phyloP scores from a whole-genome alignment of 2,113 vertebrate species.

The Dromaius novaehollandiae region DNA sequence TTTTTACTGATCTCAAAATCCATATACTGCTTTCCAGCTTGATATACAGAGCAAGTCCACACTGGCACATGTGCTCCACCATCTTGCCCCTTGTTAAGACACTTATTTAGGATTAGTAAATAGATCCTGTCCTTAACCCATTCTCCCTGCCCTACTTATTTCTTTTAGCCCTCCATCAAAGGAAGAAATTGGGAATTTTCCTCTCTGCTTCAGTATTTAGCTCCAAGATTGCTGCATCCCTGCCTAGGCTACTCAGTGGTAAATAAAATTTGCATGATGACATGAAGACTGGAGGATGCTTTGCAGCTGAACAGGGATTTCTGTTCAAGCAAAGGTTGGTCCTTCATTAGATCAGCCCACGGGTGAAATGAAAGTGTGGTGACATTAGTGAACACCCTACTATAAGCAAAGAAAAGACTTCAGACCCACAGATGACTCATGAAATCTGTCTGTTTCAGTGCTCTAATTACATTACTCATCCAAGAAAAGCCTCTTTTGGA shows the following conservation, averaged over 20 bases:
- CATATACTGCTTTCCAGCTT: neutral
- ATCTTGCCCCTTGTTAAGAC: neutral
- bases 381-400: conserved; percentile 47
- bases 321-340: conserved; percentile 10
- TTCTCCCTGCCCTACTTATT: neutral
- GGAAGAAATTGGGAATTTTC: neutral
- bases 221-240: neutral
- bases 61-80: neutral
- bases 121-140: neutral
- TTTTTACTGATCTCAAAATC: neutral
- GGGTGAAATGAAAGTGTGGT: conserved; percentile 27
- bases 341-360: conserved; percentile 36
- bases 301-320: neutral
- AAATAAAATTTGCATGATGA: neutral
- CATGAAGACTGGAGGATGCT: neutral
- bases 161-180: neutral
- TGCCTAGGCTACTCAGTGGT: neutral
- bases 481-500: conserved; percentile 56
- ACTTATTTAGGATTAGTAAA: neutral
- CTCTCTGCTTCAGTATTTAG: neutral
- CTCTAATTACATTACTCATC: conserved; percentile 68
- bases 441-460: conserved; percentile 47
- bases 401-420: conserved; percentile 47
- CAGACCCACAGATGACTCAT: conserved; percentile 66
- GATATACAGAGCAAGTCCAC: neutral